Evolutionary conservation across 2,113 vertebrate genomes (phyloP), one percentile per base, ranked within the genome.

Genomic region (Sylvilagus bachmani): DNA sequence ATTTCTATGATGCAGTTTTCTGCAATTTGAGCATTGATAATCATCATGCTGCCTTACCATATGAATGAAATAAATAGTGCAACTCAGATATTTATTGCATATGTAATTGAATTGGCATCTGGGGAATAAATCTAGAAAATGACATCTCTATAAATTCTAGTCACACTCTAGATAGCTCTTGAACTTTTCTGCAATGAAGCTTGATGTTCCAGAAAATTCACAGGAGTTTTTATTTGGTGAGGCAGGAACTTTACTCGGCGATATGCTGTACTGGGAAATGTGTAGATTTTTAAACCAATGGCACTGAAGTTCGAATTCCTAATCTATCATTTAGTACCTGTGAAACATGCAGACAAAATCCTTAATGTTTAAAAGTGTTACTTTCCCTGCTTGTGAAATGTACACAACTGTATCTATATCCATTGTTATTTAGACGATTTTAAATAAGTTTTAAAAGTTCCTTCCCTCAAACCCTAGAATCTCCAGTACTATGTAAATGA

Each of bases 371-470:
- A 29, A 55, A 69, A 83, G 5, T 13, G 58, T 31, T 69, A 6
- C 29, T 93, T 74, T 95, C n/a, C 4, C 44, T 67, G 64, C 69
- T 58, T 91, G 9, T 91, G 6, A 91, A 86, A 67, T 61, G 38
- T 29, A 22, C 0, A 5, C n/a, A 29, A 27, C 33, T 75, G 25
- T 84, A 44, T 67, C 31, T 67, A 1, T 85, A 2, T 86, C 9
- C 93, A 1, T 70, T 70, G 33, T 2, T 14, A 17, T 25, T 75
- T 8, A 86, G 29, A 7, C 81, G 0, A 71, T 79, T 86, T 73
- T 94, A 16, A 89, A 61, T 70, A 58, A 11, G 53, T 29, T 82
- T 86, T 80, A 58, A 3, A 44, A 44, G 7, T 70, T 83, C 61
- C 38, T 44, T 79, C 78, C 14, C 55, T 6, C 13, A 73, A 64